Base-by-base conservation (phyloP, 1,140 invertebrate species). In the Bombyx mandarina region DNA sequence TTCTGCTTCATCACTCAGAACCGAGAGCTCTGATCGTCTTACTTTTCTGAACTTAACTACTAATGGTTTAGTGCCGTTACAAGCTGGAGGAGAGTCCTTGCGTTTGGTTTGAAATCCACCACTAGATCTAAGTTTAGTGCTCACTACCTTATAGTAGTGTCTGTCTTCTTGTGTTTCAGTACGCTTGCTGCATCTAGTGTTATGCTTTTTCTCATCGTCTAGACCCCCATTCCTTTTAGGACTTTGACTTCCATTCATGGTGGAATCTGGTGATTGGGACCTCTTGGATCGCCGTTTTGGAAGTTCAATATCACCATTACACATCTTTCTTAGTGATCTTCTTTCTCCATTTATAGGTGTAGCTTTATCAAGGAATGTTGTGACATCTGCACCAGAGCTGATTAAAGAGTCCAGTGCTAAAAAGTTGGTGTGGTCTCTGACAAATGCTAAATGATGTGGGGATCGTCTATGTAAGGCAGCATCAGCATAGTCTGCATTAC, bases 1-100 rank as follows among this genome's bases (percentile, higher is more conserved):
- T 66, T 95, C 94, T 0, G 94, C 94, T 75, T 96, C 94, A 60
- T 94, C 93, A 58, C 94, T 95, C 1, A 96, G 73, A 18, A 93
- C 88, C 0, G 92, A 91, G 18, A 95, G 67, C 78, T 95, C 93
- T 0, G 93, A 93, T 54, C 92, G 90, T 22, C 93, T 88, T 5
- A 94, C 90, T 55, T 93, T 92, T 42, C 82, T 73, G 63, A 94
- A 94, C 63, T 94, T 92, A 0, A 94, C 93, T 5, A 94, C 93
- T 12, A 92, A 67, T 12, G 89, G 90, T 57, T 83, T 91, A 61
- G 82, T 70, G 69, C 90, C 70, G 73, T 89, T 79, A 54, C 75
- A 77, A 1, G 69, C 56, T 0, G 74, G 69, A 22, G 71, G 60
- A 1, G 76, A 67, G 49, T 82, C 82, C 55, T 78, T 80, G 6